phyloP scores from a whole-genome alignment of 2,888 invertebrate genomes.

The Linnaemya tessellans region DNA sequence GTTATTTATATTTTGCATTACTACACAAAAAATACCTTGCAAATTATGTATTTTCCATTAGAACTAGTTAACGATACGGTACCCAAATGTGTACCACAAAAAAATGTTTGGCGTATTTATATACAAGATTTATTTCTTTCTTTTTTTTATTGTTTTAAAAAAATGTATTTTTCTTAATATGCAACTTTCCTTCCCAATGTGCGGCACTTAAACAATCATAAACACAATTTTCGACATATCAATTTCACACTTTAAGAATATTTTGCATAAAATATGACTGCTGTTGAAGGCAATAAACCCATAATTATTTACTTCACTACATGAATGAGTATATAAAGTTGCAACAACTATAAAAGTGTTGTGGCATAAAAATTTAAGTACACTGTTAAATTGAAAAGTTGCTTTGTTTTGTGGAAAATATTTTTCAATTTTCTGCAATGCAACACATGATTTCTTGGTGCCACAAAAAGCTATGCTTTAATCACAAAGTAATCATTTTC shows the following conservation, averaged over 20 bases:
- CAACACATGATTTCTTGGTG: neutral
- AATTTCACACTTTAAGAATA: slow-evolving; percentile 20
- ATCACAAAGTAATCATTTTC: neutral
- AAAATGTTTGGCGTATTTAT: too few relatives aligned
- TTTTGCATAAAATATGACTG: slow-evolving; percentile 44
- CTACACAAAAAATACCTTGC: too few relatives aligned
- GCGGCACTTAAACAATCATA: slow-evolving; percentile 13
- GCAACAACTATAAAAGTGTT: slow-evolving; percentile 20
- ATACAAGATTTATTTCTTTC: too few relatives aligned
- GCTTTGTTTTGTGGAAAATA: slow-evolving; percentile 13
- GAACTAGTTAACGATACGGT: too few relatives aligned
- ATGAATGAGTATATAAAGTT: slow-evolving; percentile 45
- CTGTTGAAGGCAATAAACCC: slow-evolving; percentile 46
- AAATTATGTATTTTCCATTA: too few relatives aligned
- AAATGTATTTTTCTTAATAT: neutral
- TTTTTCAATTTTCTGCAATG: slow-evolving; percentile 19
- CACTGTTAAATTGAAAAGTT: slow-evolving; percentile 47
- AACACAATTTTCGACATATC: slow-evolving; percentile 26
- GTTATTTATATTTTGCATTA: too few relatives aligned
- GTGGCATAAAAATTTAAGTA: slow-evolving; percentile 38
- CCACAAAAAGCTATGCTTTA: neutral
- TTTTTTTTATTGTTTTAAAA: too few relatives aligned
- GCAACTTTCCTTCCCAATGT: slow-evolving; percentile 7
- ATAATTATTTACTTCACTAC: slow-evolving; percentile 48
- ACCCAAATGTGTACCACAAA: too few relatives aligned